Conservation (phyloP, 1,140 invertebrate species). For the Planococcus citri region DNA sequence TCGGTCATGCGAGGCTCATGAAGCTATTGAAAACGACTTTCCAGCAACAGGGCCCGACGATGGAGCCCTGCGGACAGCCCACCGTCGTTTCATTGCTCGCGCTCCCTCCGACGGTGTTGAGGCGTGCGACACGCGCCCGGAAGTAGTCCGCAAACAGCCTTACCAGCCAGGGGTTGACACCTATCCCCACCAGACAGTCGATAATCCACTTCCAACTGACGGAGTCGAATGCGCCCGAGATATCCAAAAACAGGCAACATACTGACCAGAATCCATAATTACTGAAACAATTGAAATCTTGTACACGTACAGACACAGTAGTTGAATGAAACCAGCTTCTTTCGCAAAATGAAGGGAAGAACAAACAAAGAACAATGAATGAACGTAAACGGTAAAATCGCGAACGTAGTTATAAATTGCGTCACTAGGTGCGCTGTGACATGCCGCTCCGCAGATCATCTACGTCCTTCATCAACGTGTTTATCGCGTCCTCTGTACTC, state of each 20-base stretch:
- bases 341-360: too few relatives aligned
- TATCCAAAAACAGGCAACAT: slow-evolving; percentile 35
- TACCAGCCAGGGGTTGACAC: not conserved
- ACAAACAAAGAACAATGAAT: too few relatives aligned
- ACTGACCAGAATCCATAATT: too few relatives aligned
- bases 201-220: slow-evolving; percentile 32
- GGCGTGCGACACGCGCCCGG: rapidly evolving
- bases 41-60: slow-evolving; percentile 35
- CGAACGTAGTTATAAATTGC: slow-evolving; percentile 31
- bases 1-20: slow-evolving; percentile 27
- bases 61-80: slow-evolving; percentile 38
- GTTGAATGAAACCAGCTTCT: too few relatives aligned
- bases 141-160: not conserved
- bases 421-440: not conserved
- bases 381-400: too few relatives aligned
- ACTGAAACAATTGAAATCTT: too few relatives aligned
- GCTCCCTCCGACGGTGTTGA: not conserved
- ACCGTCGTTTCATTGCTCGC: slow-evolving; percentile 27
- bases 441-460: not conserved
- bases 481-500: not conserved
- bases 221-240: slow-evolving; percentile 36
- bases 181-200: not conserved
- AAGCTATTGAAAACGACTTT: slow-evolving; percentile 35
- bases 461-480: not conserved
- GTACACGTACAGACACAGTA: too few relatives aligned